These are phyloP conservation scores for Redunca redunca DNA, from an alignment of 2,113 vertebrate genomes.

Conservation along the genomic window DNA sequence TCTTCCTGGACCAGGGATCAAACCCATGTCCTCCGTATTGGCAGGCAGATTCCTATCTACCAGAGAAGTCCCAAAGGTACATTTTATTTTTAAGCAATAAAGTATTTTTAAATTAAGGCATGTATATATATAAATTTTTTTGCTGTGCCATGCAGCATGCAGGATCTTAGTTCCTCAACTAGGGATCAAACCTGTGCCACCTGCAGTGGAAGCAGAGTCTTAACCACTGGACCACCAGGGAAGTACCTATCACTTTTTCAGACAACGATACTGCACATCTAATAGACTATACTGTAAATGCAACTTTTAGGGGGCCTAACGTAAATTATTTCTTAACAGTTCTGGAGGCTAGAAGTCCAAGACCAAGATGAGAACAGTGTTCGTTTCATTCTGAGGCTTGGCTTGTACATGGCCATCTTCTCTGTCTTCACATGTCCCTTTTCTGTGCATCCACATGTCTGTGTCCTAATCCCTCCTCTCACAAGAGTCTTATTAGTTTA, in stretches of 20 bases:
- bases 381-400: background rate
- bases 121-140: background rate
- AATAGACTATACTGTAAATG: background rate
- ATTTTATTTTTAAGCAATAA: background rate
- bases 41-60: background rate
- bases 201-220: background rate
- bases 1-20: background rate
- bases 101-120: background rate
- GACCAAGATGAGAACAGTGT: background rate
- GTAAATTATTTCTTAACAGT: background rate
- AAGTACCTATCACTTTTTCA: background rate
- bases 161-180: background rate
- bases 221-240: background rate
- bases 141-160: background rate
- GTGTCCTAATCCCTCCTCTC: background rate
- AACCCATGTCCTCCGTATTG: background rate
- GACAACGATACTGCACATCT: background rate
- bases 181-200: background rate
- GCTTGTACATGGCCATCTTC: background rate
- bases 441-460: background rate
- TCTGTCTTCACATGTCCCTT: background rate
- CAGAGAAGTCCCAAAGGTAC: background rate
- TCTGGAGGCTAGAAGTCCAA: background rate
- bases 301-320: background rate
- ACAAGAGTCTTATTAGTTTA: background rate